Base-by-base conservation (phyloP, 2,113 vertebrate genomes). In the Leucosticte australis region DNA sequence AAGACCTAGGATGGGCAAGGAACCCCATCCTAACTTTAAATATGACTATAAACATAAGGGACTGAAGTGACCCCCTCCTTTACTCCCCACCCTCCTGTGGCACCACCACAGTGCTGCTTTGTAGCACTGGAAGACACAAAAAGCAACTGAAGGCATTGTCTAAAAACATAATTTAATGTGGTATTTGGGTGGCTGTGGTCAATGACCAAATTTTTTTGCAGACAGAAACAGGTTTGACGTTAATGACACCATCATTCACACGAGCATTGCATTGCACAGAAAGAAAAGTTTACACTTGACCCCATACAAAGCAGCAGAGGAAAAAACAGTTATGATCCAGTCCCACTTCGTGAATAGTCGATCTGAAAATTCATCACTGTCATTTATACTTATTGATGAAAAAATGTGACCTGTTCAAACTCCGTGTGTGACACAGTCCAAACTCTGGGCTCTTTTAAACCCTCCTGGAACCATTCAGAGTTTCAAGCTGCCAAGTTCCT, bases 81-180 rank as follows among this genome's bases (percentile, higher is more conserved):
- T 44, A 46, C 59, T 41, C 70, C 91, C 94, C 95, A 20, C 62
- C 95, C 73, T 73, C 56, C 73, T 16, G 0, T 44, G n/a, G 89
- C 49, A 94, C 31, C 50, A 65, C 71, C 78, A 59, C 80, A 83
- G 56, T 6, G 2, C 69, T 89, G 90, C 77, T 83, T 46, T 37
- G 49, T 46, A 90, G 86, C 50, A 31, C 80, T 91, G 83, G 95
- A 92, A 98, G 82, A 98, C 90, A 97, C 90, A 95, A 94, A 96
- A 90, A 88, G 59, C 74, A 80, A 85, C n/a, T n/a, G 95, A 98
- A 96, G 71, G 47, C 57, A 23, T 92, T 75, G 92, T 98, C 97
- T 97, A 98, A 96, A 98, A 98, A 97, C 97, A 98, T 98, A 94
- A 98, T 98, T 98, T 98, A 98, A 98, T 98, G 95, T 96, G 84